Percentiles rank a stretch among this genome's conserved stretches.
Conservation (phyloP, 2,888 invertebrate species). For the Tipula lateralis region DNA sequence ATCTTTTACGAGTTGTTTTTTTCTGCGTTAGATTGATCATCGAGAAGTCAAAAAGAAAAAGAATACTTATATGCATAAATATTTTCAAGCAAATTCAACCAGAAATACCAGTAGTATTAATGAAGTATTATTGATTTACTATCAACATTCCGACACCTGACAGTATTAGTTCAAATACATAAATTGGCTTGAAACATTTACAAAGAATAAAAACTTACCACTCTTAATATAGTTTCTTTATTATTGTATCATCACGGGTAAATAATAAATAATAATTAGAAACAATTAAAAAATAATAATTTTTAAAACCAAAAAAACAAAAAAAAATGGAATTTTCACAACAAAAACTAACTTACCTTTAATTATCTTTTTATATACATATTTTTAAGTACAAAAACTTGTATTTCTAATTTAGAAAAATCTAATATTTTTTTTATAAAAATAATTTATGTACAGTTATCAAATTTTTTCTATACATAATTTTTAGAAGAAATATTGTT, state of each 20-base stretch:
- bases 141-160: too few relatives aligned
- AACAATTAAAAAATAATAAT: conserved; percentile 25
- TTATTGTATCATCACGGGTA: neutral
- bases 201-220: too few relatives aligned
- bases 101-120: too few relatives aligned
- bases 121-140: too few relatives aligned
- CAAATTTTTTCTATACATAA: conserved; percentile 12
- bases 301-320: neutral
- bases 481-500: conserved; percentile 30
- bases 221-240: neutral
- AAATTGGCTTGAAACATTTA: too few relatives aligned
- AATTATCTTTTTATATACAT: neutral
- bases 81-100: too few relatives aligned
- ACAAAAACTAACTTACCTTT: conserved; percentile 29
- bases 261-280: neutral
- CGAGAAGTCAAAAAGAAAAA: neutral
- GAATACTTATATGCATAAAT: too few relatives aligned
- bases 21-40: too few relatives aligned
- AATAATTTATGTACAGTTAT: conserved; percentile 24
- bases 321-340: neutral
- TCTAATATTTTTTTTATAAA: conserved; percentile 7
- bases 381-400: neutral
- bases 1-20: neutral
- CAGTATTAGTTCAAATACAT: too few relatives aligned
- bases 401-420: conserved; percentile 20